Conservation (phyloP, 64 coral and sea anemone species). For the Cladopsammia gracilis region DNA sequence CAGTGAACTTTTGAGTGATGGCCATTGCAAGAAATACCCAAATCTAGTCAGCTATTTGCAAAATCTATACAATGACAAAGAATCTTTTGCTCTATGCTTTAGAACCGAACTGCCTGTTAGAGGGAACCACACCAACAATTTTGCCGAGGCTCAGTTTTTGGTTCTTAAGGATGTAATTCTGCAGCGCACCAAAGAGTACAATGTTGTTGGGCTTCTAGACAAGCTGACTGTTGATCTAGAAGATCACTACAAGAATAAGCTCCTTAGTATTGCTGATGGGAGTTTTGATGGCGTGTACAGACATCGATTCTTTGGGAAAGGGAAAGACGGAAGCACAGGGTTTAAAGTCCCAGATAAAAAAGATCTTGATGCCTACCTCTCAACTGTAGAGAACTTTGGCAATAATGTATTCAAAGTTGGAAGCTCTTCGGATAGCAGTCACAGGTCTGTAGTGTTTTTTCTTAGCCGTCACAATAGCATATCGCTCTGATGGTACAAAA, state of each 20-base stretch:
- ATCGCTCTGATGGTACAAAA: constrained; percentile 2
- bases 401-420: constrained; percentile 73
- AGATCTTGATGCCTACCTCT: constrained; percentile 14
- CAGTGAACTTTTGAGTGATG: constrained; percentile 73
- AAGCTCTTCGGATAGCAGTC: constrained; percentile 60
- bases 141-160: constrained; percentile 81
- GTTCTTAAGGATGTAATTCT: constrained; percentile 82
- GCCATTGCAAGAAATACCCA: constrained; percentile 50
- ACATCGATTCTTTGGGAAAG: constrained; percentile 62
- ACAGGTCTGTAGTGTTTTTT: constrained; percentile 52
- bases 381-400: constrained; percentile 33
- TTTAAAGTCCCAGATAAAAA: constrained; percentile 69
- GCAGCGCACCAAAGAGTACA: constrained; percentile 72
- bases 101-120: constrained; percentile 65
- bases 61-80: constrained; percentile 76
- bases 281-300: constrained; percentile 72
- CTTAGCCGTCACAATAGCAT: constrained; percentile 12
- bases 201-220: constrained; percentile 80
- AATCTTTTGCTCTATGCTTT: constrained; percentile 85
- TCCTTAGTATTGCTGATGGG: constrained; percentile 80
- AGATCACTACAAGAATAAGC: constrained; percentile 80
- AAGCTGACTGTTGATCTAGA: constrained; percentile 71
- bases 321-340: constrained; percentile 63
- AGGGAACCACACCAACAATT: constrained; percentile 85
- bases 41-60: constrained; percentile 68